Evolutionary conservation across 2,113 vertebrate genomes (phyloP).

Genomic region (Actenoides hombroni): DNA sequence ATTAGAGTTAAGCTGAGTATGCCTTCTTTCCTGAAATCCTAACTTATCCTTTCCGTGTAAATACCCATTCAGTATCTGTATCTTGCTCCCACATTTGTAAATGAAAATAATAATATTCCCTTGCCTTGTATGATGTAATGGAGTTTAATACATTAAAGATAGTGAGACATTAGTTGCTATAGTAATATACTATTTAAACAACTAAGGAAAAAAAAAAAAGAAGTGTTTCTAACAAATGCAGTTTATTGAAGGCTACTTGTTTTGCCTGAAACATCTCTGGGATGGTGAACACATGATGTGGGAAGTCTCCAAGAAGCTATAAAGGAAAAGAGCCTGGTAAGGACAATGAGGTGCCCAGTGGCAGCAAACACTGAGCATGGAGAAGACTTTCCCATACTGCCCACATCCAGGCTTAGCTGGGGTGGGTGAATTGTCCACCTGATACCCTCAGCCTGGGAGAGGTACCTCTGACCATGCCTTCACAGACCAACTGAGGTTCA

Average conservation of each 20-base stretch:
- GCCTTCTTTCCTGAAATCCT: not conserved
- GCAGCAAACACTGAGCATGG: accelerated
- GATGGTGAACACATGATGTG: accelerated
- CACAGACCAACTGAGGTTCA: accelerated
- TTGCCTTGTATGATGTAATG: constrained; percentile 12
- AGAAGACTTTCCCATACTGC: not conserved
- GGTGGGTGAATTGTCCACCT: not conserved
- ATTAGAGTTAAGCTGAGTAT: not conserved
- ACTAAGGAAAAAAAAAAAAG: not conserved
- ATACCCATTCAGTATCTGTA: constrained; percentile 20
- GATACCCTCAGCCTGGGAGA: not conserved
- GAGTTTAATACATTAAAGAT: constrained; percentile 42
- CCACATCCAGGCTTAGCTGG: not conserved
- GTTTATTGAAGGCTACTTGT: not conserved
- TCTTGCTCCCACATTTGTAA: not conserved
- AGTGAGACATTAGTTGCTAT: constrained; percentile 50
- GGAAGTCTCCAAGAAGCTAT: not conserved
- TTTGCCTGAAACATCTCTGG: not conserved
- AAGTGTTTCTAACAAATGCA: not conserved
- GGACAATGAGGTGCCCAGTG: accelerated
- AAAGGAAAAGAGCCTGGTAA: not conserved
- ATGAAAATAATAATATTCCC: constrained; percentile 41
- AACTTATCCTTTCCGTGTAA: not conserved
- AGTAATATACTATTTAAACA: constrained; percentile 65
- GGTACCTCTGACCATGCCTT: not conserved